Conservation (phyloP, 35 echinoderm and acorn worm species). For the Chiridota heheva region DNA sequence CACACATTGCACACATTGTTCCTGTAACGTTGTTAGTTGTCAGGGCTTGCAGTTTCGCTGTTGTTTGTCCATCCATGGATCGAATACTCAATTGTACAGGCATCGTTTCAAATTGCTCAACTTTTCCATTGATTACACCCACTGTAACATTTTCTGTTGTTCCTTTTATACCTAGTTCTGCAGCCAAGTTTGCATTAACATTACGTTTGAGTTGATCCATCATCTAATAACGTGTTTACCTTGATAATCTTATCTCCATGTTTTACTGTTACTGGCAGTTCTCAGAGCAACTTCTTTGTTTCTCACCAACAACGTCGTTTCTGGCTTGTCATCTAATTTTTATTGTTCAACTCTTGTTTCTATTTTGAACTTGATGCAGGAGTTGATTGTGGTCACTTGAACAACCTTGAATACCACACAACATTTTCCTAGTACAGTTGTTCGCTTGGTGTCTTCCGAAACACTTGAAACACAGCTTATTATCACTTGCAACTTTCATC, state of each 20-base stretch:
- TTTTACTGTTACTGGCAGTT: slow-evolving; percentile 21
- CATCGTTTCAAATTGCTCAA: slow-evolving; percentile 34
- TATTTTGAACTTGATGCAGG: background rate
- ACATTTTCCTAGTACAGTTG: slow-evolving; percentile 5
- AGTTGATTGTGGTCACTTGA: slow-evolving; percentile 24
- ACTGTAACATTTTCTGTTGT: background rate
- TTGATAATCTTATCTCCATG: slow-evolving; percentile 18
- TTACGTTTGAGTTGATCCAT: slow-evolving; percentile 17
- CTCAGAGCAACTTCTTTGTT: background rate
- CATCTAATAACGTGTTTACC: slow-evolving; percentile 47
- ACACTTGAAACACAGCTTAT: slow-evolving; percentile 50
- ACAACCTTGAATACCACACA: slow-evolving; percentile 39
- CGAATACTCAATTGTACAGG: slow-evolving; percentile 22
- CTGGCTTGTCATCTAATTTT: too few species aligned
- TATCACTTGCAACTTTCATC: slow-evolving; percentile 34
- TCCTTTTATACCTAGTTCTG: slow-evolving; percentile 13
- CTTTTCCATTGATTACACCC: slow-evolving; percentile 18
- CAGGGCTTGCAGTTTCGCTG: slow-evolving; percentile 15
- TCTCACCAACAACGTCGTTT: slow-evolving; percentile 1
- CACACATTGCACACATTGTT: slow-evolving; percentile 13
- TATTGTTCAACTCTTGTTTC: background rate
- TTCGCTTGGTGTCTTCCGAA: slow-evolving; percentile 14
- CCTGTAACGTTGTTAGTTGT: slow-evolving; percentile 40
- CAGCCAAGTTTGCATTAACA: slow-evolving; percentile 2
- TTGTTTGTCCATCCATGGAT: slow-evolving; percentile 33